Evolutionary conservation across 2,113 vertebrate genomes (phyloP).

Genomic region (Pyxicephalus adspersus): DNA sequence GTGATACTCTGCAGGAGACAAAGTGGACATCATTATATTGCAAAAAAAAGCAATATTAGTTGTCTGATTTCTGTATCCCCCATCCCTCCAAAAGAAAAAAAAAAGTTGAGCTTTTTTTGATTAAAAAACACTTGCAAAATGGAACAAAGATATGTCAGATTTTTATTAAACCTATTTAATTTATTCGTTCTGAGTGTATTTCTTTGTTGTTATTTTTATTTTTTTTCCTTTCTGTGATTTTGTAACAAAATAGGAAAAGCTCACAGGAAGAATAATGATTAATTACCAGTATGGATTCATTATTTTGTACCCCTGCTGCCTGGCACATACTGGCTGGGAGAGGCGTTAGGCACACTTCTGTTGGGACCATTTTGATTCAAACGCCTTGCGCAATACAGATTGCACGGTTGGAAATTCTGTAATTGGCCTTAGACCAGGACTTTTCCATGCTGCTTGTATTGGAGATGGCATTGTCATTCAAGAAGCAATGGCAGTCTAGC

Average conservation of each 20-base stretch:
- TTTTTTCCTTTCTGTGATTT: slow-evolving; percentile 1
- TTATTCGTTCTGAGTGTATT: neutral
- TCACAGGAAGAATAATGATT: slow-evolving; percentile 53
- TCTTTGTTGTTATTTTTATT: neutral
- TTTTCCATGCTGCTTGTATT: slow-evolving; percentile 32
- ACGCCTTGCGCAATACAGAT: slow-evolving; percentile 27
- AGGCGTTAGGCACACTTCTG: slow-evolving; percentile 37
- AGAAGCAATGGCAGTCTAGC: slow-evolving; percentile 31
- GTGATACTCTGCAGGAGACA: slow-evolving; percentile 43
- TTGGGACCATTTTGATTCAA: slow-evolving; percentile 40
- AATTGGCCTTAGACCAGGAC: slow-evolving; percentile 43
- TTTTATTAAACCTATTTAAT: too few species aligned
- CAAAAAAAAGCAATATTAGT: slow-evolving; percentile 9
- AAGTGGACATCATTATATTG: slow-evolving; percentile 49
- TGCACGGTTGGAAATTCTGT: slow-evolving; percentile 44
- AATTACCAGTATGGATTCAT: slow-evolving; percentile 54
- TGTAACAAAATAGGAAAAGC: slow-evolving; percentile 26
- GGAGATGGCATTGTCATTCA: slow-evolving; percentile 48
- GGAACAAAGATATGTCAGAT: too few species aligned
- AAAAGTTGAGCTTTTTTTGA: too few species aligned
- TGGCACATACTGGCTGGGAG: slow-evolving; percentile 27
- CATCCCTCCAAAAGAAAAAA: too few species aligned
- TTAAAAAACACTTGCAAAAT: too few species aligned
- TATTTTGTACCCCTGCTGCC: slow-evolving; percentile 55
- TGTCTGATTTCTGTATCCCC: slow-evolving; percentile 11